Base-by-base conservation (phyloP, 2,797 vertebrate species). In the Pangasius macronema region DNA sequence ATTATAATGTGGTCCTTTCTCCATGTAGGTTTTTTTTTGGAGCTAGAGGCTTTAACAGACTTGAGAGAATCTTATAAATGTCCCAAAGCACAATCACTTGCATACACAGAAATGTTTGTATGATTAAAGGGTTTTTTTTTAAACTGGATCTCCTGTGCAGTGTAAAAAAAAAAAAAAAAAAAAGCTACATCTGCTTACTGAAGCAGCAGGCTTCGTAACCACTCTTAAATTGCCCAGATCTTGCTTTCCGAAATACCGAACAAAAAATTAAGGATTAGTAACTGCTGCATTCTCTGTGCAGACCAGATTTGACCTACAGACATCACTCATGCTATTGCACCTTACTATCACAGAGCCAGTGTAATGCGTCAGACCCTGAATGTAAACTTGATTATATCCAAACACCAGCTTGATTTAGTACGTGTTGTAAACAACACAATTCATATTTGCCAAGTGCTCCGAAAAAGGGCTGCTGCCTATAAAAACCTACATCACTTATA, bases 361-460 rank as follows among this genome's bases (percentile, higher is more conserved):
- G 46, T 83, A 61, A 72, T 11, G 27, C 51, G 36, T 72, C 53
- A 72, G 42, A 84, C 87, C 76, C 55, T 70, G 76, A 67, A 87
- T 83, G 81, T 83, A 73, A 67, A 75, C 4, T 24, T 85, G 51
- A 22, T 68, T 84, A 42, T 9, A 39, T 57, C 8, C 57, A 67
- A 83, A 36, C 68, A 88, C 67, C 57, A 88, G 55, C 79, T 53
- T 59, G 14, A 70, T 76, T 70, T 68, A 27, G 20, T 49, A 68
- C 53, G 30, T 82, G 27, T 24, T 53, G 53, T 63, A n/a, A 82
- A 61, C 39, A 24, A 68, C 7, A 51, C 0, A 1, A 9, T 27
- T 85, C 46, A 46, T 24, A 33, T 68, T 53, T 65, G 3, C 9
- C 33, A 79, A n/a, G 33, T 30, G 39, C 22, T 81, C 39, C 9